These are phyloP conservation scores for Agrochola macilenta DNA, from an alignment of 2,888 invertebrate species.

Conservation along the genomic window DNA sequence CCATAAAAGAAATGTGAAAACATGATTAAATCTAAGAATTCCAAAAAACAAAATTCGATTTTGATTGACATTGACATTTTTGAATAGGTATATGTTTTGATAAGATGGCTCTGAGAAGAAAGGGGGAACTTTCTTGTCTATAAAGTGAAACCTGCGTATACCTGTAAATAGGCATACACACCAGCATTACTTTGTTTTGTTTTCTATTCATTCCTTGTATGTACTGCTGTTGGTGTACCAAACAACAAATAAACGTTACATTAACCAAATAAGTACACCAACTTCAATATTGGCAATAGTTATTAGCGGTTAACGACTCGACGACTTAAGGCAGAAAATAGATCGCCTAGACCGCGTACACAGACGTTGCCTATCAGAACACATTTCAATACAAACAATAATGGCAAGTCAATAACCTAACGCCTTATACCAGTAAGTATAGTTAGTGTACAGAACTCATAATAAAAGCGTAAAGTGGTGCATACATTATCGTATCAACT, in stretches of 20 bases:
- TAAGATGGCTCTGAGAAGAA: neutral
- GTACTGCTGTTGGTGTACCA: too few relatives aligned
- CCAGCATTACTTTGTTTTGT: neutral
- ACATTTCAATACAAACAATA: conserved; percentile 45
- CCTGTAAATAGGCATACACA: neutral
- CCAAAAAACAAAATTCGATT: neutral
- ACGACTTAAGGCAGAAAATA: conserved; percentile 33
- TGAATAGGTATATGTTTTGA: neutral
- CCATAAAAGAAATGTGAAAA: neutral
- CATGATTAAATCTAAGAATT: neutral
- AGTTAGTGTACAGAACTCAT: conserved; percentile 18
- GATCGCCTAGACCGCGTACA: conserved; percentile 22
- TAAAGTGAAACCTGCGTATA: neutral
- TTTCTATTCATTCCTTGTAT: neutral
- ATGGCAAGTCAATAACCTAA: conserved; percentile 53
- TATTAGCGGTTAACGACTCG: conserved; percentile 8
- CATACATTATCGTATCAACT: conserved; percentile 62
- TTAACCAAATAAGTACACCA: neutral
- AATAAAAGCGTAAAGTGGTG: conserved; percentile 46
- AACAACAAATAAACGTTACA: neutral
- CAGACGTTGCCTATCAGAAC: conserved; percentile 18
- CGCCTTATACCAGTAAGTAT: neutral
- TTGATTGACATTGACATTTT: neutral
- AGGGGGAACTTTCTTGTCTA: neutral
- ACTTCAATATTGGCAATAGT: conserved; percentile 5